Percentiles rank a stretch among this genome's conserved stretches.
Evolutionary conservation across 2,888 invertebrate species (phyloP).

Genomic region (Ormyrus thymus): DNA sequence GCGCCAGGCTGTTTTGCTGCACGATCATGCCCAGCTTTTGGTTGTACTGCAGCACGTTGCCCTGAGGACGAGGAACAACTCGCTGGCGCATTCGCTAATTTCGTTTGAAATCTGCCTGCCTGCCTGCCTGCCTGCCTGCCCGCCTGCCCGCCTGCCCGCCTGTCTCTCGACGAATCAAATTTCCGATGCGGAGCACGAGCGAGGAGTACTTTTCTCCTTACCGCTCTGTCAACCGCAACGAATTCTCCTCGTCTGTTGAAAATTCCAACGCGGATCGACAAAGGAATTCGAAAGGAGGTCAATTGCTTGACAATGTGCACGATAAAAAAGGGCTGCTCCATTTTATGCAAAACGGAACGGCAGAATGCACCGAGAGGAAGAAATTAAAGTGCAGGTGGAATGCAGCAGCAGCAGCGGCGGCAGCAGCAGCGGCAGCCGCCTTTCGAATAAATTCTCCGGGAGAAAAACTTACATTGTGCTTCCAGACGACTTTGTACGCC

Average conservation of each 20-base stretch:
- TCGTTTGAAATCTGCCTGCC: too few species aligned
- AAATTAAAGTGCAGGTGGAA: conserved; percentile 41
- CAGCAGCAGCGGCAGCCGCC: background rate
- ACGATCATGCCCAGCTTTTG: conserved; percentile 91
- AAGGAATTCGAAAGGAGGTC: conserved; percentile 41
- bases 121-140: too few species aligned
- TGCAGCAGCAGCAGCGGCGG: background rate
- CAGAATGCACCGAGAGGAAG: conserved; percentile 41
- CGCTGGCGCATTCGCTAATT: background rate
- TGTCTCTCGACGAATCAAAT: conserved; percentile 30
- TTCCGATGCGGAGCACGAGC: conserved; percentile 15
- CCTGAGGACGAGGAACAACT: conserved; percentile 76
- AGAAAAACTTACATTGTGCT: conserved; percentile 83
- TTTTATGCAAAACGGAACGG: conserved; percentile 44
- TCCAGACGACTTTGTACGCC: conserved; percentile 88
- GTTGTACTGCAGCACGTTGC: conserved; percentile 89
- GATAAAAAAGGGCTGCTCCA: conserved; percentile 3
- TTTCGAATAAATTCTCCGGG: conserved; percentile 39
- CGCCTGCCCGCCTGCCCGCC: too few species aligned
- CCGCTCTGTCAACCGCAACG: conserved; percentile 26
- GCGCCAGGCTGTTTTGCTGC: conserved; percentile 87
- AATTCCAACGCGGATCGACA: conserved; percentile 48
- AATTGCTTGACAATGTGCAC: conserved; percentile 2
- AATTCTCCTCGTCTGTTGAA: conserved; percentile 9
- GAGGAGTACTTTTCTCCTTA: conserved; percentile 31